A percentile compares a stretch with the other conserved stretches of the same genome.
Conservation (phyloP, 2,113 vertebrate genomes). For the Garra rufa region DNA sequence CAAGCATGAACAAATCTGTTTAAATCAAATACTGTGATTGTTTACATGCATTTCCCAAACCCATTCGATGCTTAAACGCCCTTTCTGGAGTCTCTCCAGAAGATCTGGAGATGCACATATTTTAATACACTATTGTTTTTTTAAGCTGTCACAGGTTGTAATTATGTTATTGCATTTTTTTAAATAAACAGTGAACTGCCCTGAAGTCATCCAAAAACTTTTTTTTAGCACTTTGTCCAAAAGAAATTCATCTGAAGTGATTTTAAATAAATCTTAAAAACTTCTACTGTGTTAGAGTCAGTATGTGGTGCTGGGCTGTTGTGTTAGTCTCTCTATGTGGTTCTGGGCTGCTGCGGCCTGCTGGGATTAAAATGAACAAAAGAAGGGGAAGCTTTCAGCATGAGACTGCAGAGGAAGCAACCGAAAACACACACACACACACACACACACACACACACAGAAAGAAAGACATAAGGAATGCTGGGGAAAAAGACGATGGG, state of each 20-base stretch:
- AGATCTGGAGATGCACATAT: too few species aligned
- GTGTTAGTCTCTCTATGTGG: conserved; percentile 11
- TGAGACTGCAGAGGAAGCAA: conserved; percentile 31
- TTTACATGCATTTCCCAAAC: background rate
- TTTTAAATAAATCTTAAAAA: conserved; percentile 10
- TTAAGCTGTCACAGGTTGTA: background rate
- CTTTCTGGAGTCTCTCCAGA: too few species aligned
- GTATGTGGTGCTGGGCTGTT: conserved; percentile 4
- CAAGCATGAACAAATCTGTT: background rate
- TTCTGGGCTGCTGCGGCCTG: conserved; percentile 34
- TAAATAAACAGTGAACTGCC: background rate
- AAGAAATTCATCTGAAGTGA: conserved; percentile 13
- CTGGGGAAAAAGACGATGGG: conserved; percentile 24
- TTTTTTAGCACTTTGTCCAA: background rate
- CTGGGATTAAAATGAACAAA: conserved; percentile 52
- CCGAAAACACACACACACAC: background rate
- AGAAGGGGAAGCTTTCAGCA: conserved; percentile 41
- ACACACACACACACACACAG: too few species aligned
- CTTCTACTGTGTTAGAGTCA: background rate
- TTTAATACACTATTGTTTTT: too few species aligned
- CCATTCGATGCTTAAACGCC: background rate
- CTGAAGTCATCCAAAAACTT: background rate
- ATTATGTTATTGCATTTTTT: background rate
- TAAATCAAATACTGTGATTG: background rate
- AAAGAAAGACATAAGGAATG: background rate